These are phyloP conservation scores for Acleris cristana DNA, from an alignment of 2,888 invertebrate genomes.

Conservation along the genomic window DNA sequence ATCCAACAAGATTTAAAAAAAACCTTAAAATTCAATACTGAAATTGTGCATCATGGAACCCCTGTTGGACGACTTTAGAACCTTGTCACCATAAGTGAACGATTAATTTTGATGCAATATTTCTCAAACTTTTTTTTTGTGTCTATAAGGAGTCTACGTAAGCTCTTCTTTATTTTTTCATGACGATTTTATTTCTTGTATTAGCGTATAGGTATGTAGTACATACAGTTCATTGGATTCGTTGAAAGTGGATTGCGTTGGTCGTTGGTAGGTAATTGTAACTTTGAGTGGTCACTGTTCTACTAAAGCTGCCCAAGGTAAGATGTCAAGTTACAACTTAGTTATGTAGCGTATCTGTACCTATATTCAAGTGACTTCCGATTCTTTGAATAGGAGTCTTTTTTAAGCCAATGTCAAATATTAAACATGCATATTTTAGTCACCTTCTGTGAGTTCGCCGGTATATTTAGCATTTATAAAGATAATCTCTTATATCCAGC, in stretches of 20 bases:
- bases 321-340: conserved; percentile 5
- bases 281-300: conserved; percentile 14
- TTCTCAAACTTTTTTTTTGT: too few species aligned
- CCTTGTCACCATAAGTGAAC: too few species aligned
- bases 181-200: background rate
- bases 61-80: too few species aligned
- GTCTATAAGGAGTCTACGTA: too few species aligned
- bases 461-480: too few species aligned
- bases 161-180: background rate
- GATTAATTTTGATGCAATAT: too few species aligned
- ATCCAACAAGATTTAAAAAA: background rate
- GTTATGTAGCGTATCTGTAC: background rate
- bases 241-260: conserved; percentile 7
- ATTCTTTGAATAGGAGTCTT: background rate
- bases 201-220: background rate
- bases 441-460: too few species aligned
- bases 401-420: background rate
- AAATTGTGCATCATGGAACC: too few species aligned
- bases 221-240: background rate
- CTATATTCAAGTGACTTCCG: background rate
- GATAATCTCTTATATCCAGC: too few species aligned
- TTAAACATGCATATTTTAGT: too few species aligned
- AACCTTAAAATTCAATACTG: background rate
- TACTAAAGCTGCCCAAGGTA: conserved; percentile 28
- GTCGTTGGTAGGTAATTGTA: background rate